Conservation (phyloP, 2,888 invertebrate genomes). For the Polia nebulosa region DNA sequence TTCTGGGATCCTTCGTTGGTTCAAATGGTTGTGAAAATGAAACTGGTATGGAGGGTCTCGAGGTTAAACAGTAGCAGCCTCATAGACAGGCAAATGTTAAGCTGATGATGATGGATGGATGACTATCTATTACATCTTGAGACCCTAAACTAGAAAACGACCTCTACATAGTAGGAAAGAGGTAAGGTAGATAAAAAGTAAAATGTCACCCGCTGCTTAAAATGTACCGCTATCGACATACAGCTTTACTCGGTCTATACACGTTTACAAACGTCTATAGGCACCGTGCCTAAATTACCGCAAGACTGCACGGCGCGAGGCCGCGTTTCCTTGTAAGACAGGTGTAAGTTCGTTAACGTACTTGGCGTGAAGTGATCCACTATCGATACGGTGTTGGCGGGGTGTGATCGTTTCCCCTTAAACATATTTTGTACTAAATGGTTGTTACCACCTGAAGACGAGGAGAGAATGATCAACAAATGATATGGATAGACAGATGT, state of each 20-base stretch:
- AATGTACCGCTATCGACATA: not conserved
- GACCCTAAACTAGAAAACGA: too few species aligned
- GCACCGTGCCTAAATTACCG: slow-evolving; percentile 43
- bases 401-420: slow-evolving; percentile 22
- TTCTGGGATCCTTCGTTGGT: too few species aligned
- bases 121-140: too few species aligned
- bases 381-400: slow-evolving; percentile 30
- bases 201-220: not conserved
- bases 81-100: too few species aligned
- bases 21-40: too few species aligned
- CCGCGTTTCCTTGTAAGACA: slow-evolving; percentile 39
- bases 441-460: not conserved
- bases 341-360: slow-evolving; percentile 50
- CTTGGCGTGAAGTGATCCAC: slow-evolving; percentile 44
- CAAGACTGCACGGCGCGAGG: slow-evolving; percentile 34
- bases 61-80: too few species aligned
- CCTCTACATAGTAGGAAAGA: too few species aligned
- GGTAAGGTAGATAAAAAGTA: too few species aligned
- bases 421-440: slow-evolving; percentile 17
- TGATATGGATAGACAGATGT: not conserved
- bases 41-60: too few species aligned
- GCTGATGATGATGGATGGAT: too few species aligned
- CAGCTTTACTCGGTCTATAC: not conserved
- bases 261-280: not conserved
- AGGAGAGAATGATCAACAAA: not conserved